These are phyloP conservation scores for Rousettus madagascariensis DNA, from an alignment of 2,797 vertebrate genomes.

Conservation along the genomic window DNA sequence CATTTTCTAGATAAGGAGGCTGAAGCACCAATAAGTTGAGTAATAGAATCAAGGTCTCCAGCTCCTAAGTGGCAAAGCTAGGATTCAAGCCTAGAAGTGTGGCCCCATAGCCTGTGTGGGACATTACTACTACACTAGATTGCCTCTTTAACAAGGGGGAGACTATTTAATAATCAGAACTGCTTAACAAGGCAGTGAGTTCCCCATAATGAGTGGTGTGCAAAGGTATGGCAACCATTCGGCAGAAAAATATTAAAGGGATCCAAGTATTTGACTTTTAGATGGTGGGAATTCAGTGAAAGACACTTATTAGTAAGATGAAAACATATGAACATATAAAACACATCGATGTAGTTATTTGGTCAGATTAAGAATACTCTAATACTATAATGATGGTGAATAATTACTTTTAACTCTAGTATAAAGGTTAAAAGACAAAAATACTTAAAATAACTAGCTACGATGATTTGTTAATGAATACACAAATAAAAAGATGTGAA, in stretches of 20 bases:
- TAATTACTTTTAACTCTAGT: not conserved
- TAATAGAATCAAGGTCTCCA: not conserved
- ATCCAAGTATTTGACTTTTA: not conserved
- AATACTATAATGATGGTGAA: not conserved
- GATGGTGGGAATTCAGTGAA: not conserved
- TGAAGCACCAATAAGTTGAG: not conserved
- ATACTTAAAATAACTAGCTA: not conserved
- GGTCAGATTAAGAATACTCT: not conserved
- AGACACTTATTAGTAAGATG: not conserved
- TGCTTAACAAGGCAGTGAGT: not conserved
- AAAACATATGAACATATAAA: not conserved
- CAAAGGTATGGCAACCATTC: not conserved
- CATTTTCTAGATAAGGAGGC: slow-evolving; percentile 42
- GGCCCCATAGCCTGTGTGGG: not conserved
- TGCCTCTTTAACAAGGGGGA: not conserved
- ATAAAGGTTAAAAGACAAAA: not conserved
- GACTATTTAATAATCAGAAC: not conserved
- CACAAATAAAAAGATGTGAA: not conserved
- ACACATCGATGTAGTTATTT: not conserved
- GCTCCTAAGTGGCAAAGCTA: not conserved
- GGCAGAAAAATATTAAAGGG: not conserved
- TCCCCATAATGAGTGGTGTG: not conserved
- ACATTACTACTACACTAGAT: not conserved
- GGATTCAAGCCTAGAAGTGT: not conserved
- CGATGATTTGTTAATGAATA: not conserved